A percentile compares a stretch with the other conserved stretches of the same genome.
These are phyloP conservation scores for Priocnemis perturbator DNA, from an alignment of 2,888 invertebrate genomes.

Conservation along the genomic window DNA sequence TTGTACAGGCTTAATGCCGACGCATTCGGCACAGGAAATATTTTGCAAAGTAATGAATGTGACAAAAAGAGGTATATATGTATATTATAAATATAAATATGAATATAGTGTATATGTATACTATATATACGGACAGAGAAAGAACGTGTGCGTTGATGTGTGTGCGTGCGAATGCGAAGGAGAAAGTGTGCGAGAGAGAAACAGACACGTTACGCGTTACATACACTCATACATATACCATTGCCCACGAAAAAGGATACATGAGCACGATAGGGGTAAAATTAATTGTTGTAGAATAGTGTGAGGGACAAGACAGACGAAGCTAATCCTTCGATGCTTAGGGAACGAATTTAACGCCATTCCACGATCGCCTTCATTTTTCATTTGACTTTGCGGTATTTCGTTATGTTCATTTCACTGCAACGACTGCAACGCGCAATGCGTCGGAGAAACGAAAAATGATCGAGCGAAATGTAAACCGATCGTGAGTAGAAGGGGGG, in stretches of 20 bases:
- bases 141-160: too few species aligned
- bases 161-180: constrained; percentile 13
- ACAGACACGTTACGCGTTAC: constrained; percentile 32
- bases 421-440: background rate
- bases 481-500: constrained; percentile 6
- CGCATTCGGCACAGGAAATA: constrained; percentile 62
- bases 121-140: constrained; percentile 45
- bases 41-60: constrained; percentile 67
- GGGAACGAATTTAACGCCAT: constrained; percentile 59
- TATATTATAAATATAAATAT: constrained; percentile 56
- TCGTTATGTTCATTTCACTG: constrained; percentile 25
- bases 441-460: constrained; percentile 7
- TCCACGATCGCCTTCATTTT: constrained; percentile 51
- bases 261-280: constrained; percentile 52
- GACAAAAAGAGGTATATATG: constrained; percentile 51
- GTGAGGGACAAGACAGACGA: constrained; percentile 35
- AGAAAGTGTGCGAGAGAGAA: constrained; percentile 4
- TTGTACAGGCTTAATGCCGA: constrained; percentile 66
- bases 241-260: constrained; percentile 45
- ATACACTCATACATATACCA: constrained; percentile 41
- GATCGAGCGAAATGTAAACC: constrained; percentile 1
- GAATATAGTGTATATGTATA: constrained; percentile 55
- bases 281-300: constrained; percentile 51
- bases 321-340: constrained; percentile 50
- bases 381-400: constrained; percentile 42